Base-by-base conservation (phyloP, 2,888 invertebrate species). In the Drosophila tripunctata region DNA sequence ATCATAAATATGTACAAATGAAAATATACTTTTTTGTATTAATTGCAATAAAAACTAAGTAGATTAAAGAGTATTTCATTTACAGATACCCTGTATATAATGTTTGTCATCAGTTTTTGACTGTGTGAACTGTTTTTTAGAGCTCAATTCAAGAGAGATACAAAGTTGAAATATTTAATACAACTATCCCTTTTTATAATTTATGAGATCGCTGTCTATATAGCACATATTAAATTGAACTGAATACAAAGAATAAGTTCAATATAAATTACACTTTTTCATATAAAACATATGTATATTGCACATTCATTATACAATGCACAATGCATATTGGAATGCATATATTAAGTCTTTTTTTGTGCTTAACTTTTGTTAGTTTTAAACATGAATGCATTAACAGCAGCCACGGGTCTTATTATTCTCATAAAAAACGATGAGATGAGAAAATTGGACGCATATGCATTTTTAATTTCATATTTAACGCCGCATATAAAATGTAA, bases 361-460 rank as follows among this genome's bases (percentile, higher is more conserved):
- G n/a, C n/a, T n/a, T 62, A 55, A 74, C 79, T 80, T 87, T 87
- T 87, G 77, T 82, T 83, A 81, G 85, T 77, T 71, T 80, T 58
- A 30, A 61, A 47, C 55, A 55, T 88, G 85, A 89, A 88, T 88
- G 78, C 75, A 88, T 89, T 89, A 83, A 87, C 74, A 73, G 57
- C 75, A 73, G 58, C 73, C 57, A 45, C 47, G 60, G 43, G 40
- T 65, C 33, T 43, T 38, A 47, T 44, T 47, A 64, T 36, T 31
- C 24, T 45, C 51, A 73, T 69, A 50, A 63, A 50, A 38, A 67
- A 57, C 43, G 15, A 17, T 27, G 35, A n/a, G 7, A 45, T 56
- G 55, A 21, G 24, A 41, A 54, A 63, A 76, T 65, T 64, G 54
- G 45, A 55, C 50, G 62, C 72, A 57, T 22, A 81, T 77, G 67